phyloP scores from a whole-genome alignment of 2,888 invertebrate species.

The Xestia c-nigrum region DNA sequence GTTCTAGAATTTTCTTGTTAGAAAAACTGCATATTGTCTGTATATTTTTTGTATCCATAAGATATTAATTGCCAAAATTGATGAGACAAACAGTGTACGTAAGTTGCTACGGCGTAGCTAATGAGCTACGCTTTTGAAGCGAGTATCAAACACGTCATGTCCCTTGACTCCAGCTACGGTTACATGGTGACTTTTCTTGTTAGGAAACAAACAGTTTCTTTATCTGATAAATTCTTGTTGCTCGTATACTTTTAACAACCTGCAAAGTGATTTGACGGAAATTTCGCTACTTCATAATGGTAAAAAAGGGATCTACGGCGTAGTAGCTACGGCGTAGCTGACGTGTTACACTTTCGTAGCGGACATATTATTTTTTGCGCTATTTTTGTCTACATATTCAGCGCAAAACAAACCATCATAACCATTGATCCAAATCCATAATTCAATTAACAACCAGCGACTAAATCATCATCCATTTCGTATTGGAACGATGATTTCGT shows the following conservation, averaged over 20 bases:
- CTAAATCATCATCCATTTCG: constrained; percentile 30
- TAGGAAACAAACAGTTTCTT: background rate
- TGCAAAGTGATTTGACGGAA: no score
- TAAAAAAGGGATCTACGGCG: background rate
- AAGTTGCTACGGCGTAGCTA: no score
- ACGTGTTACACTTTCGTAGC: background rate
- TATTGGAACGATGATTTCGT: constrained; percentile 41
- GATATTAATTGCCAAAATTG: no score
- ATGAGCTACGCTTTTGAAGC: background rate
- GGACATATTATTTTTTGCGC: background rate
- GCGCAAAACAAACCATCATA: background rate
- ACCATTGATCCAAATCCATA: background rate
- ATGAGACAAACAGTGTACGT: no score
- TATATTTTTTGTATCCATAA: no score
- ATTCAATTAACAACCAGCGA: constrained; percentile 14
- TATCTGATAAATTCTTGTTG: no score
- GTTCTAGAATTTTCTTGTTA: no score
- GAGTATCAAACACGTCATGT: background rate
- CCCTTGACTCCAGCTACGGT: constrained; percentile 4
- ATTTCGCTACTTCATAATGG: no score
- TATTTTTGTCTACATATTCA: background rate
- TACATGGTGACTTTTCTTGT: background rate
- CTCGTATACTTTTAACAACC: no score
- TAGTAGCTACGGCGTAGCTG: background rate
- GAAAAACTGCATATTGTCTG: no score